These are phyloP conservation scores for Myopa tessellatipennis DNA, from an alignment of 2,888 invertebrate species.

Conservation along the genomic window DNA sequence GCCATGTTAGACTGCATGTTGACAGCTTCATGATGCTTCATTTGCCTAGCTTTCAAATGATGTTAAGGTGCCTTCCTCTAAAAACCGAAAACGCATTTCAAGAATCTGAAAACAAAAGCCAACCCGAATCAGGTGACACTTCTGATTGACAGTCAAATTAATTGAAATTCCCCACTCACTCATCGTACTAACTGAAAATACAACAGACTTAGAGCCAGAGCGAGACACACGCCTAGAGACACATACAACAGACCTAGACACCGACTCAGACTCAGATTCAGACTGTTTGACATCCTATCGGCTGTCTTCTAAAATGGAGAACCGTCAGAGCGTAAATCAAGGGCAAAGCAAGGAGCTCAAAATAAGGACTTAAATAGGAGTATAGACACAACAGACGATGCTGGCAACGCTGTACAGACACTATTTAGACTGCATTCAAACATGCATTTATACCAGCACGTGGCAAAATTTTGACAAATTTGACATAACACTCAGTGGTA, in stretches of 20 bases:
- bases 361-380: background rate
- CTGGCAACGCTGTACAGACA: too few relatives aligned
- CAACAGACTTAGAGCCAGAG: too few relatives aligned
- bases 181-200: background rate
- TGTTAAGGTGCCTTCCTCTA: background rate
- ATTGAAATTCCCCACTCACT: slow-evolving; percentile 22
- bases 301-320: too few relatives aligned
- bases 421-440: too few relatives aligned
- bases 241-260: too few relatives aligned
- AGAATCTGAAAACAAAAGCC: background rate
- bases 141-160: slow-evolving; percentile 36
- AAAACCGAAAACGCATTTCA: background rate
- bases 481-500: background rate
- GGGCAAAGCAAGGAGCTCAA: background rate
- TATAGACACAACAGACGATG: too few relatives aligned
- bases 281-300: background rate
- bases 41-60: background rate
- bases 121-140: slow-evolving; percentile 20
- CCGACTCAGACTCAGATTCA: too few relatives aligned
- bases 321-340: slow-evolving; percentile 17
- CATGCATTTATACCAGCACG: too few relatives aligned
- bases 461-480: slow-evolving; percentile 13
- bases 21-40: slow-evolving; percentile 29
- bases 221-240: too few relatives aligned
- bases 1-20: slow-evolving; percentile 14